These are phyloP conservation scores for Salpingus planirostris DNA, from an alignment of 2,888 invertebrate species.

Conservation along the genomic window DNA sequence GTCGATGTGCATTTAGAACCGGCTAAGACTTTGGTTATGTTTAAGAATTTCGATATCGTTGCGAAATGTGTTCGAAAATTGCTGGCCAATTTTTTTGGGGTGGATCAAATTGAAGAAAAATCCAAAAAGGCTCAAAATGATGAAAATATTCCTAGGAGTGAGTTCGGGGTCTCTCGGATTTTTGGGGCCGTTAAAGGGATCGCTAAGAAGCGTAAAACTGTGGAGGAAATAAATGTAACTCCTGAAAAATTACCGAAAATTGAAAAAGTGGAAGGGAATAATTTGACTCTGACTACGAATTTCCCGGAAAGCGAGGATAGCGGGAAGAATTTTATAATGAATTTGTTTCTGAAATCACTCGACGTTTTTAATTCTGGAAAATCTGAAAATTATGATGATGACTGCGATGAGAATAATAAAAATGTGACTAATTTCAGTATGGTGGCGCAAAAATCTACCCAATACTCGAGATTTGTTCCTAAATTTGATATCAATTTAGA, in stretches of 20 bases:
- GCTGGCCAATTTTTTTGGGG: constrained; percentile 27
- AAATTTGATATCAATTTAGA: no score
- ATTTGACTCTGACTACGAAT: constrained; percentile 9
- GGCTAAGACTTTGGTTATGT: constrained; percentile 46
- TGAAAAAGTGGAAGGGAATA: no score
- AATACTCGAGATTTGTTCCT: no score
- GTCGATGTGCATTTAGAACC: constrained; percentile 46
- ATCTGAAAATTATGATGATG: no score
- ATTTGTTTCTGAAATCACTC: constrained; percentile 37
- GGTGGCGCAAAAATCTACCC: no score
- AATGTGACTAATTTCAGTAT: no score
- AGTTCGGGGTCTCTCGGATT: constrained; percentile 33
- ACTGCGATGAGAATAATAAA: no score
- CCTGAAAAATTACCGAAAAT: constrained; percentile 7
- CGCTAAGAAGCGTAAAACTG: constrained; percentile 39
- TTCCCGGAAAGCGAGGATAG: constrained; percentile 25
- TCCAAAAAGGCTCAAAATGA: no score
- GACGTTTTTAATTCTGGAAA: no score
- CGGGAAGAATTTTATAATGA: constrained; percentile 35
- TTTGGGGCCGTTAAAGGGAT: constrained; percentile 39
- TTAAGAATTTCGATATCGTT: constrained; percentile 44
- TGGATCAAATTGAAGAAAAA: no score
- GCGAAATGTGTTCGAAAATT: constrained; percentile 38
- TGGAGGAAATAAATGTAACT: constrained; percentile 21
- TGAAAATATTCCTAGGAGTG: no score